Conservation (phyloP, 2,797 vertebrate genomes). For the Apodemus agrarius region DNA sequence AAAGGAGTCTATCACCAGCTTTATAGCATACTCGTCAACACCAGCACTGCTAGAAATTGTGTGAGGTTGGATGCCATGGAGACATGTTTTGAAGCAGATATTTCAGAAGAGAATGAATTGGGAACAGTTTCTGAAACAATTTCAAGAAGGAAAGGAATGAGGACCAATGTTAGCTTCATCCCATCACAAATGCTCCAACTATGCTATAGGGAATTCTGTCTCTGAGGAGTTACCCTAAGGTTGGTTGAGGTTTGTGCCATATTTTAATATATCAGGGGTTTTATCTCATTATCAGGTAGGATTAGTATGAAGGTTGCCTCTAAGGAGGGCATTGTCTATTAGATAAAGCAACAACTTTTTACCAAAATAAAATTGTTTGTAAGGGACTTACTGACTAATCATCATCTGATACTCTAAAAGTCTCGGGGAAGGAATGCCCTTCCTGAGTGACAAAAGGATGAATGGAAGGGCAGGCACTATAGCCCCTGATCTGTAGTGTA, state of each 20-base stretch:
- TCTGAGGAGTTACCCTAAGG: not conserved
- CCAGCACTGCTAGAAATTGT: not conserved
- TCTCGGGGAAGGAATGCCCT: not conserved
- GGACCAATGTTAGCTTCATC: not conserved
- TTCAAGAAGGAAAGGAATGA: not conserved
- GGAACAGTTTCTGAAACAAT: not conserved
- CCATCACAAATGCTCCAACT: not conserved
- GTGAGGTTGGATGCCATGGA: not conserved
- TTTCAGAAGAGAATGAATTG: not conserved
- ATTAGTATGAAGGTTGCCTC: not conserved
- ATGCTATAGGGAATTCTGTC: not conserved
- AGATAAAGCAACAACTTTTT: not conserved
- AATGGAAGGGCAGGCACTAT: not conserved
- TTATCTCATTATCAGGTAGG: not conserved
- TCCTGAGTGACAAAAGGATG: not conserved
- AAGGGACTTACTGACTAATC: not conserved
- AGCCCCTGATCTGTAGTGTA: not conserved
- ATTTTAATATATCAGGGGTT: not conserved
- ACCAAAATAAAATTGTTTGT: not conserved
- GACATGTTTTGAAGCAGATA: not conserved
- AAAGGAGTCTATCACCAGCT: not conserved
- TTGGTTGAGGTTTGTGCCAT: conserved; percentile 9
- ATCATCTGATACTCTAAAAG: not conserved
- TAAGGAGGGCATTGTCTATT: not conserved
- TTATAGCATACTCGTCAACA: not conserved